Conservation (phyloP, 2,797 vertebrate species). For the Diplodus sargus region DNA sequence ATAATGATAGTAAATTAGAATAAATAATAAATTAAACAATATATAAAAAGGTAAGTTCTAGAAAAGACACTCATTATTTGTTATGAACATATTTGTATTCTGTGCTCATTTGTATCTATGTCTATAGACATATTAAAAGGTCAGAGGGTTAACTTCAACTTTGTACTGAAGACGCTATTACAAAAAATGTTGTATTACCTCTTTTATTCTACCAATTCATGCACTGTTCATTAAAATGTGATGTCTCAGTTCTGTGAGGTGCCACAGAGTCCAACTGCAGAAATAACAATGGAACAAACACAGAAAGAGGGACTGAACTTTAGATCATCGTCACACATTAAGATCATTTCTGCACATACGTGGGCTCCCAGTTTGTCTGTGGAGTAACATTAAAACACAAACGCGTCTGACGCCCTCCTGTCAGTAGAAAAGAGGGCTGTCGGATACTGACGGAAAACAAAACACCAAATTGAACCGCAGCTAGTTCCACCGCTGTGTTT, state of each 20-base stretch:
- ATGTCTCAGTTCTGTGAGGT: neutral
- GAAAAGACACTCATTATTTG: too few relatives aligned
- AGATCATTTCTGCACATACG: neutral
- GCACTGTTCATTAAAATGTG: slow-evolving; percentile 12
- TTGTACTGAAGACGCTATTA: too few relatives aligned
- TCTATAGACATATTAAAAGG: too few relatives aligned
- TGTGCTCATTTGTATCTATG: too few relatives aligned
- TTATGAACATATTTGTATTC: too few relatives aligned
- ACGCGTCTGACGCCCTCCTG: neutral
- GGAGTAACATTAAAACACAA: neutral
- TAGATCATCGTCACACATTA: neutral
- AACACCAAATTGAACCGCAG: slow-evolving; percentile 72
- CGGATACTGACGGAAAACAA: slow-evolving; percentile 60
- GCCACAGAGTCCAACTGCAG: neutral
- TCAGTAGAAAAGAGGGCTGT: slow-evolving; percentile 5
- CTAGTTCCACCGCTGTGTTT: slow-evolving; percentile 58
- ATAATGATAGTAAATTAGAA: too few relatives aligned
- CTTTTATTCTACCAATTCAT: slow-evolving; percentile 16
- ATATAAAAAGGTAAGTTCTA: too few relatives aligned
- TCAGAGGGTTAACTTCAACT: too few relatives aligned
- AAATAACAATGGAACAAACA: neutral
- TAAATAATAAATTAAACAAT: too few relatives aligned
- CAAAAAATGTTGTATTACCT: neutral
- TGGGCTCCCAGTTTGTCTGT: slow-evolving; percentile 6
- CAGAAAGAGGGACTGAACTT: neutral